Percentiles rank a stretch among this genome's conserved stretches.
Conservation (phyloP, 2,797 vertebrate genomes). For the Apogon talboti region DNA sequence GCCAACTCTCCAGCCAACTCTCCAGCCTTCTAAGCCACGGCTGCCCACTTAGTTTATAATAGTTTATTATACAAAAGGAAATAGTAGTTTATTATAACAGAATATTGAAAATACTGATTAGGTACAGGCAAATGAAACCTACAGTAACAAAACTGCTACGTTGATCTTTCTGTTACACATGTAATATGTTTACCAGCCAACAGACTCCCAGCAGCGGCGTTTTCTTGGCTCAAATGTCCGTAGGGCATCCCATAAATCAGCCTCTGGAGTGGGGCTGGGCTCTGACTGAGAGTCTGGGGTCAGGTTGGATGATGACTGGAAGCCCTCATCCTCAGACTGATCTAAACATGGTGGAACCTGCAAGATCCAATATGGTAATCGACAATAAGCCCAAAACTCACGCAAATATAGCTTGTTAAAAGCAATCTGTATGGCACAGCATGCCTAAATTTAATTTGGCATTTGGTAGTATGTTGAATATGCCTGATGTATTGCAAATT, state of each 20-base stretch:
- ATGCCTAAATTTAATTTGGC: no score
- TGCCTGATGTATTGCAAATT: no score
- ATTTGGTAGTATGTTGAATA: no score
- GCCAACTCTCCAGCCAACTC: no score
- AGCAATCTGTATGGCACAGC: not conserved
- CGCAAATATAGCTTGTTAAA: not conserved
- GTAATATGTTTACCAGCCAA: conserved; percentile 88
- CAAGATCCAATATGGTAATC: conserved; percentile 1
- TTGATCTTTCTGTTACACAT: not conserved
- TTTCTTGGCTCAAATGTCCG: conserved; percentile 89
- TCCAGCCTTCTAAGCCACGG: no score
- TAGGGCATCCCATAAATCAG: conserved; percentile 93
- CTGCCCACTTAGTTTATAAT: no score
- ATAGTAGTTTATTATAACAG: no score
- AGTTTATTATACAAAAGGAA: no score
- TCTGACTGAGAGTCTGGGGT: conserved; percentile 98
- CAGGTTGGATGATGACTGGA: conserved; percentile 96
- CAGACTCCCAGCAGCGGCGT: conserved; percentile 93
- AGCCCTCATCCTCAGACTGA: conserved; percentile 97
- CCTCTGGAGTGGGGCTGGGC: conserved; percentile 88
- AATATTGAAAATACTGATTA: no score
- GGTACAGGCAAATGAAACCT: no score
- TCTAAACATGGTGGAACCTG: conserved; percentile 93
- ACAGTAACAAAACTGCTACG: not conserved
- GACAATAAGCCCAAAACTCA: not conserved